Conservation (phyloP, 2,797 vertebrate genomes). For the Aratinga solstitialis region DNA sequence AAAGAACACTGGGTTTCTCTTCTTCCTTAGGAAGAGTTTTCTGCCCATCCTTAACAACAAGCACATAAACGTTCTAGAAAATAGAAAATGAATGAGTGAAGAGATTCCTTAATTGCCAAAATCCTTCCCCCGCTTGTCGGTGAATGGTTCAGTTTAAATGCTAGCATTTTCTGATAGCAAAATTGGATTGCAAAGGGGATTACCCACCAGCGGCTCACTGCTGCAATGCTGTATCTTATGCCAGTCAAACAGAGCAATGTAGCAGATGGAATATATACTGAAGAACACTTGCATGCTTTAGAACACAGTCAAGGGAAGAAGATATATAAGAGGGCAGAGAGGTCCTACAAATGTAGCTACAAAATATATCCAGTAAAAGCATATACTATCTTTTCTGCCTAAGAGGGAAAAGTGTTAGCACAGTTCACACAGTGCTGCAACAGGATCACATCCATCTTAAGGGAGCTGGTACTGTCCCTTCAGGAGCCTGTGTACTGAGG, state of each 20-base stretch:
- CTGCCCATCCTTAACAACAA: not conserved
- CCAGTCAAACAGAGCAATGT: not conserved
- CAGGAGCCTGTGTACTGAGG: not conserved
- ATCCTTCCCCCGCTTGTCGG: not conserved
- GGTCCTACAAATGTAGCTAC: not conserved
- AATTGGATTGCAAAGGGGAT: not conserved
- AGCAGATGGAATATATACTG: not conserved
- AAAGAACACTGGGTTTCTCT: not conserved
- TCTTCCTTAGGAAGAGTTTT: not conserved
- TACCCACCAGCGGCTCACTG: not conserved
- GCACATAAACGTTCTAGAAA: not conserved
- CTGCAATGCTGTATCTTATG: not conserved
- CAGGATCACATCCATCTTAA: not conserved
- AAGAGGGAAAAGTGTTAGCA: not conserved
- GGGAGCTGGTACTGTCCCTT: not conserved
- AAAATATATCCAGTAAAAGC: not conserved
- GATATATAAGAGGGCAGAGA: not conserved
- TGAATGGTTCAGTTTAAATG: not conserved
- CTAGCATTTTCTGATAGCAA: not conserved
- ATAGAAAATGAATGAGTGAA: not conserved
- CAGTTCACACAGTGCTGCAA: not conserved
- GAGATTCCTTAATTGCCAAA: not conserved
- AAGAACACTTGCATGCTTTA: not conserved
- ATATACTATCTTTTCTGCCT: not conserved
- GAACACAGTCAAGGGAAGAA: not conserved